phyloP scores from a whole-genome alignment of 1,140 invertebrate species.

The Apis cerana region DNA sequence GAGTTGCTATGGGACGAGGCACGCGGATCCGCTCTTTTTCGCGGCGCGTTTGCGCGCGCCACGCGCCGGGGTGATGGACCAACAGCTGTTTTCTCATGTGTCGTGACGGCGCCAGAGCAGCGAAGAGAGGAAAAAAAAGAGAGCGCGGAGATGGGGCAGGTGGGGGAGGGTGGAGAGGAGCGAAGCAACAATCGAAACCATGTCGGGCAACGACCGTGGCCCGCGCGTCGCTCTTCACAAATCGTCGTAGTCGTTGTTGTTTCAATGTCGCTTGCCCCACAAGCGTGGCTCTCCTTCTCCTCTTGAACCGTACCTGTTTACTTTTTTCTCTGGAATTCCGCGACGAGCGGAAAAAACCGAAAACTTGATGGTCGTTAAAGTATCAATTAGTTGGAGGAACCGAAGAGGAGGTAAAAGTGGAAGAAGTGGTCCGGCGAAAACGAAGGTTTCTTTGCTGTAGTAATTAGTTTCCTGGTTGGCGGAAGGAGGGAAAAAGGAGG shows the following conservation, averaged over 20 bases:
- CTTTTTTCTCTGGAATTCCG: neutral
- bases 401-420: too few relatives aligned
- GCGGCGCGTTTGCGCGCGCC: conserved; percentile 56
- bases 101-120: conserved; percentile 51
- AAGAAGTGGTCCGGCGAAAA: conserved; percentile 1
- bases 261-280: conserved; percentile 62
- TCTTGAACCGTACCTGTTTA: neutral
- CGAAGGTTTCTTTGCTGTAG: conserved; percentile 31
- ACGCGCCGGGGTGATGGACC: conserved; percentile 31
- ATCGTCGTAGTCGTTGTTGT: conserved; percentile 56
- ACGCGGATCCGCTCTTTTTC: conserved; percentile 50
- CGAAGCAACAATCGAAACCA: conserved; percentile 68
- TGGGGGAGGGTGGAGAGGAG: conserved; percentile 49
- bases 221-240: conserved; percentile 47
- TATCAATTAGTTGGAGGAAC: conserved; percentile 23
- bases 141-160: conserved; percentile 35
- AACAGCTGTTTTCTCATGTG: conserved; percentile 71
- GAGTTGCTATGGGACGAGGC: neutral
- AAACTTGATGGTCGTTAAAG: neutral
- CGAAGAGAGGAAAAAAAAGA: conserved; percentile 56
- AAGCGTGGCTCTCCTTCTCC: conserved; percentile 27
- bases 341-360: neutral
- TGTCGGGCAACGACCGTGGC: conserved; percentile 66
- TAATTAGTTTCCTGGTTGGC: conserved; percentile 32
- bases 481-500: neutral